Evolutionary conservation across 2,113 vertebrate species (phyloP).

Genomic region (Pavo muticus): DNA sequence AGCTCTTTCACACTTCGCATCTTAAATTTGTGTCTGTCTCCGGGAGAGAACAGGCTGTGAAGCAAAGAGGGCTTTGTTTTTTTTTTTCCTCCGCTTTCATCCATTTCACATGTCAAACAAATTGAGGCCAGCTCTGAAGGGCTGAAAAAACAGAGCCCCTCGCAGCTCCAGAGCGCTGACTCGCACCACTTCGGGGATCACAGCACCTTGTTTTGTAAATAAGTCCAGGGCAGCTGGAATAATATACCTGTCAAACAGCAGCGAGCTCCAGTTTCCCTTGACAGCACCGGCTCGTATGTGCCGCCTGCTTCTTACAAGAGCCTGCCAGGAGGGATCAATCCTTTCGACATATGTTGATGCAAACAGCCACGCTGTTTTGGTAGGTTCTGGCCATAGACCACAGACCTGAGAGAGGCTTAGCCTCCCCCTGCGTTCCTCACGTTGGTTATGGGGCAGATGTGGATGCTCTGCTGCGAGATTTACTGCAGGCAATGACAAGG

Average conservation of each 20-base stretch:
- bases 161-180: not conserved
- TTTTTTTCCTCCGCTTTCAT: not conserved
- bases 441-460: not conserved
- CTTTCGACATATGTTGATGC: not conserved
- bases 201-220: slow-evolving; percentile 61
- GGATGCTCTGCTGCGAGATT: not conserved
- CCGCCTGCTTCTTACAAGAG: not conserved
- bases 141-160: not conserved
- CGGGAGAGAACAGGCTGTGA: not conserved
- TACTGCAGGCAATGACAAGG: not conserved
- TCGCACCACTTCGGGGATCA: not conserved
- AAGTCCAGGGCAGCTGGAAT: slow-evolving; percentile 73
- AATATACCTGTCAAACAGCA: slow-evolving; percentile 75
- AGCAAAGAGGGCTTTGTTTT: not conserved
- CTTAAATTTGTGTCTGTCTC: not conserved
- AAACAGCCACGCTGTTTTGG: rapidly evolving
- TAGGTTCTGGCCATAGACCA: not conserved
- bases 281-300: slow-evolving; percentile 17
- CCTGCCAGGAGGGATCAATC: slow-evolving; percentile 38
- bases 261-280: slow-evolving; percentile 63
- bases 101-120: not conserved
- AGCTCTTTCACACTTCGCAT: not conserved
- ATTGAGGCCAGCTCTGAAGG: not conserved
- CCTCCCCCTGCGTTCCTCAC: not conserved
- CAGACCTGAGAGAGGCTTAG: not conserved